These are phyloP conservation scores for Antechinus flavipes DNA, from an alignment of 2,113 vertebrate genomes.

Conservation along the genomic window DNA sequence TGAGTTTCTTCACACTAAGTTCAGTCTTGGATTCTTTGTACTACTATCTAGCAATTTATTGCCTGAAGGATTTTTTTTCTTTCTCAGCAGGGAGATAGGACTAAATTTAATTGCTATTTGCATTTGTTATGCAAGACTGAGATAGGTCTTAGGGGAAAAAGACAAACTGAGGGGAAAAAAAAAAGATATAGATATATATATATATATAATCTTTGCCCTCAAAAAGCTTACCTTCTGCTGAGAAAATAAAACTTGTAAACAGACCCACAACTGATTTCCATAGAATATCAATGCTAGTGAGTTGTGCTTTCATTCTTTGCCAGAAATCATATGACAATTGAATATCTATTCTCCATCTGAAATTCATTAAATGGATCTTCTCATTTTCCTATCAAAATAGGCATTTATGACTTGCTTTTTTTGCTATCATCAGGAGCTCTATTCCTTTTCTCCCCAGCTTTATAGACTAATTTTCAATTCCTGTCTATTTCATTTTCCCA, in stretches of 20 bases:
- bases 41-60: conserved; percentile 36
- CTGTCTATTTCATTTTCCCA: not conserved
- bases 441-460: not conserved
- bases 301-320: not conserved
- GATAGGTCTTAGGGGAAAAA: not conserved
- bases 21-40: not conserved
- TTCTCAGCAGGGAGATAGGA: not conserved
- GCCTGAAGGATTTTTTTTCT: not conserved
- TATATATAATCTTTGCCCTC: not conserved
- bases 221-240: not conserved
- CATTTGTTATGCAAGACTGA: not conserved
- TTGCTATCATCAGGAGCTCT: not conserved
- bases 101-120: not conserved
- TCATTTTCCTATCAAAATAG: not conserved
- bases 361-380: not conserved
- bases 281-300: not conserved
- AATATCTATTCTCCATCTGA: not conserved
- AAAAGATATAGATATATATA: too few relatives aligned
- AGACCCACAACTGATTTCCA: not conserved
- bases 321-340: not conserved
- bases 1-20: not conserved
- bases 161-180: not conserved
- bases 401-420: not conserved
- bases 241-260: not conserved
- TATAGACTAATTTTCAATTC: not conserved